phyloP scores from a whole-genome alignment of 2,888 invertebrate genomes.

The Harpagoxenus sublaevis region DNA sequence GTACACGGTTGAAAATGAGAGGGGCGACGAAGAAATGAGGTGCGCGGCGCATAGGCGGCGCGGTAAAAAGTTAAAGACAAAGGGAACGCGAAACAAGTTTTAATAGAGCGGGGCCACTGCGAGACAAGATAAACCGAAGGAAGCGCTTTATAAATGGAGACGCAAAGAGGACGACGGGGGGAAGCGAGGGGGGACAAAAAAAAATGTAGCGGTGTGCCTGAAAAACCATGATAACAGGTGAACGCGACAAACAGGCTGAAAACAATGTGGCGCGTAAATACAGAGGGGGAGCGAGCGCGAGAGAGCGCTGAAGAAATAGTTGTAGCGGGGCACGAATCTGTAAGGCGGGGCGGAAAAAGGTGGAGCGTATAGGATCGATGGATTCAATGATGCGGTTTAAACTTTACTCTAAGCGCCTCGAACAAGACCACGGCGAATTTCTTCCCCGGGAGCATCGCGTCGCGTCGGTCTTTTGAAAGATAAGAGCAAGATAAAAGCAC shows the following conservation, averaged over 20 bases:
- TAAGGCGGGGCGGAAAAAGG: background rate
- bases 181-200: background rate
- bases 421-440: slow-evolving; percentile 41
- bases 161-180: background rate
- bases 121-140: slow-evolving; percentile 36
- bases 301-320: slow-evolving; percentile 3
- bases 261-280: background rate
- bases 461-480: slow-evolving; percentile 21
- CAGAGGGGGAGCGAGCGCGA: no score
- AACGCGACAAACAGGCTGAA: slow-evolving; percentile 8
- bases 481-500: slow-evolving; percentile 45
- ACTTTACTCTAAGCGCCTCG: slow-evolving; percentile 27
- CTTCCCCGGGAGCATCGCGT: slow-evolving; percentile 7
- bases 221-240: slow-evolving; percentile 1
- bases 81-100: slow-evolving; percentile 39
- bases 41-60: slow-evolving; percentile 2
- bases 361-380: slow-evolving; percentile 5
- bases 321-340: background rate
- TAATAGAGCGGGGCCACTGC: slow-evolving; percentile 39
- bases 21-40: slow-evolving; percentile 16
- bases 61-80: slow-evolving; percentile 41
- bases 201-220: background rate
- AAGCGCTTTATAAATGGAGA: slow-evolving; percentile 44
- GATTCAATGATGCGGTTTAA: slow-evolving; percentile 48
- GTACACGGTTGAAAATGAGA: slow-evolving; percentile 23